These are phyloP conservation scores for Alethe castanea DNA, from an alignment of 2,113 vertebrate species.

Conservation along the genomic window DNA sequence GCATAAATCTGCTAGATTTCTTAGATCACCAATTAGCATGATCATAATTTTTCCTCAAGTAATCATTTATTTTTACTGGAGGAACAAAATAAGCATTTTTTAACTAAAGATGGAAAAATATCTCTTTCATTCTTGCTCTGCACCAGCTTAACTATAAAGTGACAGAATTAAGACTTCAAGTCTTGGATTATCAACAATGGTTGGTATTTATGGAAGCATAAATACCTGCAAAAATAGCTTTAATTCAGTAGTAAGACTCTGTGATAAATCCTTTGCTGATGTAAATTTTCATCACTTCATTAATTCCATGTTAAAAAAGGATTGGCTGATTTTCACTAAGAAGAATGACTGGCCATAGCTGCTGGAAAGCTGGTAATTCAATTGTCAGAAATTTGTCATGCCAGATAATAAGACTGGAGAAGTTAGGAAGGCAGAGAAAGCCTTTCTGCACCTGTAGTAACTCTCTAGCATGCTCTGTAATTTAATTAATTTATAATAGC, in stretches of 20 bases:
- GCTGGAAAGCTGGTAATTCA: background rate
- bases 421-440: background rate
- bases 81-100: background rate
- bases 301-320: slow-evolving; percentile 30
- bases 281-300: slow-evolving; percentile 43
- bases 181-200: background rate
- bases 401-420: background rate
- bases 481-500: background rate
- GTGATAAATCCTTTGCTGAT: slow-evolving; percentile 25
- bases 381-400: slow-evolving; percentile 17
- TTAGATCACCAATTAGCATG: background rate
- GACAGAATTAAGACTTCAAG: background rate
- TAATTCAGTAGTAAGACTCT: background rate
- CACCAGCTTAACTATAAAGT: background rate
- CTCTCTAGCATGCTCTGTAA: background rate
- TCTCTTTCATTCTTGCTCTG: background rate
- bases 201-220: slow-evolving; percentile 21
- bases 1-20: background rate
- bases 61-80: background rate
- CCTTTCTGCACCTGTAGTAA: background rate
- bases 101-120: background rate
- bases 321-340: background rate
- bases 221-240: background rate
- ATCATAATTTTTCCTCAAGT: background rate
- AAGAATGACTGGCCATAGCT: background rate